Base-by-base conservation (phyloP, 2,888 invertebrate genomes). In the Lutraria lutraria region DNA sequence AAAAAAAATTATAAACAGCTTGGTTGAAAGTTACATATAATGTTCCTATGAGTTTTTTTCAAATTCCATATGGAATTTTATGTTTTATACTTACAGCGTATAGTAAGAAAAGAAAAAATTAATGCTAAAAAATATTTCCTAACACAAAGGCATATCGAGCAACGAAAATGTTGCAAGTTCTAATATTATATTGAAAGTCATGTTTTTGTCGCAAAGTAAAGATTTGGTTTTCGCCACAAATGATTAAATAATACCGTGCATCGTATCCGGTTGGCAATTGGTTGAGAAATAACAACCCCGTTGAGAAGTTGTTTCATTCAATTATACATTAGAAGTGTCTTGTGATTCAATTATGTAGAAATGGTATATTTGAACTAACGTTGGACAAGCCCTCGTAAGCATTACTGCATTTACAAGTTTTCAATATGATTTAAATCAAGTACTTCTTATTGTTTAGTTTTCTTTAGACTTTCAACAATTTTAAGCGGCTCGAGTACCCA, bases 341-440 rank as follows among this genome's bases (percentile, higher is more conserved):
- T 25, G 25, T 25, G 63, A 76, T 16, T 76, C 31, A 76, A 76
- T 19, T 16, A 34, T 76, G 10, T 31, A 76, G 21, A 31, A 76
- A 6, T 34, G 19, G 29, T 76, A 34, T 76, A 76, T 76, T 76
- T 76, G 34, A 76, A 76, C 34, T 76, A 31, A 31, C 34, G 15
- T 76, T 31, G 76, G 31, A 76, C 76, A 76, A 76, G 34, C 34
- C 34, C 76, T 76, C 8, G 76, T 76, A 25, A 34, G 19, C 76
- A 15, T 34, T 34, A 34, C 34, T 76, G 76, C 76, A 76, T 31
- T 31, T 76, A 76, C 29, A 76, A 31, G 34, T 8, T 76, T 76
- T 76, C 76, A 34, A 76, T 76, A 34, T 76, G 31, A 31, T 76
- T 76, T 76, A 68, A 83, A 83, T 83, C 83, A 83, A 83, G 83